Conservation (phyloP, 2,113 vertebrate genomes). For the Brachyhypopomus gauderio region DNA sequence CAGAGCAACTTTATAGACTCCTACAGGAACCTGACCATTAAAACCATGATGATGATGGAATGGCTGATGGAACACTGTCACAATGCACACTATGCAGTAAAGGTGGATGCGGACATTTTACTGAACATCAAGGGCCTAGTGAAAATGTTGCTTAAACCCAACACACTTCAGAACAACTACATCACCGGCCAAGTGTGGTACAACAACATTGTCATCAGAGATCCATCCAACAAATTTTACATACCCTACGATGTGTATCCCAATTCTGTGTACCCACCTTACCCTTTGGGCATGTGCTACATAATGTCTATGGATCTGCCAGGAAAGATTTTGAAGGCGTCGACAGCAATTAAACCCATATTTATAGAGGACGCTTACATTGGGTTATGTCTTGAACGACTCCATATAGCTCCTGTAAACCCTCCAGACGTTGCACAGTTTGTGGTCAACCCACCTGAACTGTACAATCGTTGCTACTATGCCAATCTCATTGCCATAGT, state of each 20-base stretch:
- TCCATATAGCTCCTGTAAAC: constrained; percentile 62
- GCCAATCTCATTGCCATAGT: constrained; percentile 59
- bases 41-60: constrained; percentile 78
- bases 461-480: constrained; percentile 61
- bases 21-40: constrained; percentile 77
- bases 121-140: constrained; percentile 84
- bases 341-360: constrained; percentile 81
- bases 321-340: constrained; percentile 81
- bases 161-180: constrained; percentile 76
- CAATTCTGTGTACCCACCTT: constrained; percentile 85
- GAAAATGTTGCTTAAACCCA: constrained; percentile 79
- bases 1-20: constrained; percentile 73
- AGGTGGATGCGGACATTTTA: constrained; percentile 88
- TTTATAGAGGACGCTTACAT: constrained; percentile 85
- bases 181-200: constrained; percentile 90
- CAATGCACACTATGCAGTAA: constrained; percentile 75
- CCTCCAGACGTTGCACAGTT: constrained; percentile 27
- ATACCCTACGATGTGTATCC: constrained; percentile 82
- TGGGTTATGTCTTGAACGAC: constrained; percentile 66
- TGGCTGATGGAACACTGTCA: constrained; percentile 72
- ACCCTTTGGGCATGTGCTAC: constrained; percentile 91
- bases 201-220: constrained; percentile 82
- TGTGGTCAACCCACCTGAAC: constrained; percentile 30
- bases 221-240: constrained; percentile 85
- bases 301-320: constrained; percentile 89